Evolutionary conservation across 2,113 vertebrate species (phyloP), one percentile per base, ranked within the genome.

Genomic region (Chamaea fasciata): DNA sequence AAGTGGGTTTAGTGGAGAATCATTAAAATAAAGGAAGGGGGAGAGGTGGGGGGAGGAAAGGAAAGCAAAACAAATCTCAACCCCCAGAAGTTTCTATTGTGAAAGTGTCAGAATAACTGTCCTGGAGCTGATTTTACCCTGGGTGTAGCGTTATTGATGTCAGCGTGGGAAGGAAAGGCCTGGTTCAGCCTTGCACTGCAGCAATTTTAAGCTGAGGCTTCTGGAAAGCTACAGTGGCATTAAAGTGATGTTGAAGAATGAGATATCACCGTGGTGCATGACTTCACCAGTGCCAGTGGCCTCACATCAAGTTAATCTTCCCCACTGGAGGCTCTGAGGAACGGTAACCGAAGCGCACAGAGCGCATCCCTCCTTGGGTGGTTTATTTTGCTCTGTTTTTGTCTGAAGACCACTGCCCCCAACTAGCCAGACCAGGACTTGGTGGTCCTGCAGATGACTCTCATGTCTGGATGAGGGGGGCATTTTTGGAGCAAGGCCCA

Each of bases 101-200:
- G 67, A 91, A 93, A 92, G 56, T 83, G 75, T 86, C 52, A 83
- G 56, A 94, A 75, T 10, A 55, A 68, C 44, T 77, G 39, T 83
- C 79, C 64, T 56, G 60, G 26, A 88, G 64, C 60, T 93, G 60
- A 86, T 94, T 93, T 92, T 88, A 81, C 19, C 10, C 85, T 75
- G 76, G 56, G 59, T 85, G 65, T 85, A 87, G 62, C 78, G 79
- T 92, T 15, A 82, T 50, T 79, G 55, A 91, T 46, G 42, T 87
- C 63, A 76, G 22, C 5, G 6, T 30, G 39, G 81, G 41, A 85
- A 91, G 63, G n/a, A 46, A 83, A 90, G 59, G 50, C 46, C 56
- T 53, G 44, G 52, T 83, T 93, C 35, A 81, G 30, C 35, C 50
- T 57, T 87, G 83, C 24, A 20, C 33, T 63, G 41, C 42, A 60